Conservation (phyloP, 2,797 vertebrate genomes). For the Sebastes hopkinsi region DNA sequence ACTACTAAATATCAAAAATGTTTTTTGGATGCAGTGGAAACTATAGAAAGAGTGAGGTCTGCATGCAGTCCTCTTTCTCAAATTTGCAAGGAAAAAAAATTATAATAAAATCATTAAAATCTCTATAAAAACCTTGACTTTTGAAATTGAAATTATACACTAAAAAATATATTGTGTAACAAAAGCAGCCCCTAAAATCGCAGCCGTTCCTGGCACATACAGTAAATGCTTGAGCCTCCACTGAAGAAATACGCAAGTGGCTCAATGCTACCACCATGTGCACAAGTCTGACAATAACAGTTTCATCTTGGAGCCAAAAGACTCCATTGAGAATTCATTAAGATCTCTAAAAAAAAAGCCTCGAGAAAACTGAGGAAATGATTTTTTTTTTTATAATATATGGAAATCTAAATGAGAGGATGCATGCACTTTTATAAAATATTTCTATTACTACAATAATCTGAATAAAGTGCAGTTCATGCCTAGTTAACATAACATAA, state of each 20-base stretch:
- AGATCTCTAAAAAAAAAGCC: neutral
- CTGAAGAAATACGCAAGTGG: neutral
- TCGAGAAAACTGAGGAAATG: rapidly evolving
- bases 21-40: neutral
- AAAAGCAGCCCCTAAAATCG: neutral
- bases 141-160: neutral
- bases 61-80: neutral
- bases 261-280: slow-evolving; percentile 72
- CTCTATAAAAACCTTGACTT: neutral
- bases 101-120: neutral
- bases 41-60: neutral
- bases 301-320: neutral
- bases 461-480: neutral
- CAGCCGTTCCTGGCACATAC: neutral
- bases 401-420: neutral
- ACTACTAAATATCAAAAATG: neutral
- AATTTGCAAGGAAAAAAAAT: neutral
- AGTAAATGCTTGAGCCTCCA: neutral
- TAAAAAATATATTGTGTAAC: neutral
- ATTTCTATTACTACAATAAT: neutral
- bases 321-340: neutral
- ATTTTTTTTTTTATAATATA: no score
- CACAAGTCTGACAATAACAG: slow-evolving; percentile 30
- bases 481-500: neutral
- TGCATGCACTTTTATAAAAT: neutral